Evolutionary conservation across 2,797 vertebrate species (phyloP).

Genomic region (Amblyraja radiata): DNA sequence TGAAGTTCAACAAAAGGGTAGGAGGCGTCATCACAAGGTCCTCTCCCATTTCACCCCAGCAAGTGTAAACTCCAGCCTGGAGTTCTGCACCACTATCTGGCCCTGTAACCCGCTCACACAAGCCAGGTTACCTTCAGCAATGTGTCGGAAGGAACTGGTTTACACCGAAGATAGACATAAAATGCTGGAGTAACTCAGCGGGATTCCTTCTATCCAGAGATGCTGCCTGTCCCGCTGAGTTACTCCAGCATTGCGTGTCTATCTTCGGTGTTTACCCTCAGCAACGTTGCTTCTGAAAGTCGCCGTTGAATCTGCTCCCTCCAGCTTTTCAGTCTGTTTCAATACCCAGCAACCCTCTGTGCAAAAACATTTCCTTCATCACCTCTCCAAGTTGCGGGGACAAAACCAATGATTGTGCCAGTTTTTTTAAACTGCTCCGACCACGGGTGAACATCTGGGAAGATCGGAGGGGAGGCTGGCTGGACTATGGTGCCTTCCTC

Average conservation of each 20-base stretch:
- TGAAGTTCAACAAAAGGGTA: slow-evolving; percentile 48
- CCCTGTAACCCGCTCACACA: not conserved
- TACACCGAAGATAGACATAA: too few species aligned
- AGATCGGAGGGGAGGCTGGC: too few species aligned
- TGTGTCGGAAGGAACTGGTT: too few species aligned
- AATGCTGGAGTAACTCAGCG: too few species aligned
- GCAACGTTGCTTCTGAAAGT: not conserved
- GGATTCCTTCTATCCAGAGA: too few species aligned
- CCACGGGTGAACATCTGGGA: too few species aligned
- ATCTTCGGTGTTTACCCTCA: too few species aligned
- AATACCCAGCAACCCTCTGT: not conserved
- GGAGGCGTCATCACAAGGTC: not conserved
- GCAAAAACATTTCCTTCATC: not conserved
- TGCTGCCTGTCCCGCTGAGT: too few species aligned
- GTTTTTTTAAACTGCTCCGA: not conserved
- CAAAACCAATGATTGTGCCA: too few species aligned
- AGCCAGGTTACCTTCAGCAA: not conserved
- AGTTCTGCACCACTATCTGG: not conserved
- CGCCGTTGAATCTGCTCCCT: not conserved
- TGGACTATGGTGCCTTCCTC: too few species aligned
- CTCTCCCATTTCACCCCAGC: not conserved
- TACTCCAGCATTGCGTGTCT: not conserved
- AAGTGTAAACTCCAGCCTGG: not conserved
- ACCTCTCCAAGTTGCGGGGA: too few species aligned
- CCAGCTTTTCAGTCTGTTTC: not conserved